phyloP scores from a whole-genome alignment of 2,888 invertebrate species.

The Sphaerophoria rueppellii region DNA sequence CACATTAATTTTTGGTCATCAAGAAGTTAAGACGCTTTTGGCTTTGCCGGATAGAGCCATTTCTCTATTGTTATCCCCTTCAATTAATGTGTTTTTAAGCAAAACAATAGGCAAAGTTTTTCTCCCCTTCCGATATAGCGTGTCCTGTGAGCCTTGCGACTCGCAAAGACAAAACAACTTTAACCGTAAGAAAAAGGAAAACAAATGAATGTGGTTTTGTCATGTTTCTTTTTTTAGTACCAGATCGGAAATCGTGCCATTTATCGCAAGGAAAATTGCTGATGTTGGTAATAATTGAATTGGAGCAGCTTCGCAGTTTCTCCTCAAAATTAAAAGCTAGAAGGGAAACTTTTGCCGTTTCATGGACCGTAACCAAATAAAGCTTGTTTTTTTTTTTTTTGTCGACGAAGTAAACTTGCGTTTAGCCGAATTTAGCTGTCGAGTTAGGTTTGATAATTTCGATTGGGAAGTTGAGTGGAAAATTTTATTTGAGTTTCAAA shows the following conservation, averaged over 20 bases:
- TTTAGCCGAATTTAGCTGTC: neutral
- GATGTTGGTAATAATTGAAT: conserved; percentile 57
- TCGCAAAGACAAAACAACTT: too few relatives aligned
- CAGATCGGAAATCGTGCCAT: conserved; percentile 28
- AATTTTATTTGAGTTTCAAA: conserved; percentile 27
- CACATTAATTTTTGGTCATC: conserved; percentile 52
- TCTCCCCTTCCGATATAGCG: neutral
- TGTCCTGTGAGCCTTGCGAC: too few relatives aligned
- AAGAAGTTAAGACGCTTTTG: neutral
- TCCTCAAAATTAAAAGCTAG: neutral
- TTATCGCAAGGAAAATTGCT: conserved; percentile 31
- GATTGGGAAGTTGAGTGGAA: conserved; percentile 33
- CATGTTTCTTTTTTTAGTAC: conserved; percentile 1
- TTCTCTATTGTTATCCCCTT: conserved; percentile 36
- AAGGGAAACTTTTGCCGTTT: conserved; percentile 17
- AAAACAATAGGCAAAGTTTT: conserved; percentile 33
- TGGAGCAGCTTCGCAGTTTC: conserved; percentile 9
- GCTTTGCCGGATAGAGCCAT: neutral
- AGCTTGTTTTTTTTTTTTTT: conserved; percentile 27
- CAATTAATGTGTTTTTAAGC: conserved; percentile 41
- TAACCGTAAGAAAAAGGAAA: conserved; percentile 19
- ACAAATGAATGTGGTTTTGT: conserved; percentile 50
- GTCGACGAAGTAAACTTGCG: conserved; percentile 5
- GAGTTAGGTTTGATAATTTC: conserved; percentile 16
- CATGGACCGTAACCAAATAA: conserved; percentile 21